Percentiles rank a stretch among this genome's conserved stretches.
Evolutionary conservation across 2,888 invertebrate species (phyloP).

Genomic region (Sarcophaga caerulescens): DNA sequence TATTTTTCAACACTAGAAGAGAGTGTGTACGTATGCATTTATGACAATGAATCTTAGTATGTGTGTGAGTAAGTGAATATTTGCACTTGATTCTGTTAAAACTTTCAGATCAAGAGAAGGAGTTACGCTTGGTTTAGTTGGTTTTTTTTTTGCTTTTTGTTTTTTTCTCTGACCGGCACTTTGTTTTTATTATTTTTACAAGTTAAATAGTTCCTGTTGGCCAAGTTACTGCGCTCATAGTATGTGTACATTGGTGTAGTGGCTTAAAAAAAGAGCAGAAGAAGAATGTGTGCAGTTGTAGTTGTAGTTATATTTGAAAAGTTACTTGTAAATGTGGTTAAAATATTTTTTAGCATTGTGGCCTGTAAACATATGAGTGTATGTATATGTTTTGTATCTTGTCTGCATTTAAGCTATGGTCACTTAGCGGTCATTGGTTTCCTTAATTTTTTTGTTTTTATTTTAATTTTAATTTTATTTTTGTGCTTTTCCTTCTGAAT

Average conservation of each 20-base stretch:
- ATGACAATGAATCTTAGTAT: neutral
- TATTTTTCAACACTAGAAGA: slow-evolving; percentile 51
- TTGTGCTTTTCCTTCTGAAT: neutral
- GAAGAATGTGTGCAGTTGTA: neutral
- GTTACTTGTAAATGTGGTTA: neutral
- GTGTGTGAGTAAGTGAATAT: slow-evolving; percentile 18
- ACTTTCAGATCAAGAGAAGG: slow-evolving; percentile 52
- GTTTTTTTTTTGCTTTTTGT: too few species aligned
- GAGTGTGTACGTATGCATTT: neutral
- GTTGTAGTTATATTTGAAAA: neutral
- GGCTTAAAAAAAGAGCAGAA: neutral
- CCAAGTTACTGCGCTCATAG: neutral
- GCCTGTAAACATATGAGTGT: neutral
- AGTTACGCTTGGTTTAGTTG: slow-evolving; percentile 1
- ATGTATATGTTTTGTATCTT: slow-evolving; percentile 14
- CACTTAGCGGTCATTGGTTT: slow-evolving; percentile 71
- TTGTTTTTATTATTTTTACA: slow-evolving; percentile 40
- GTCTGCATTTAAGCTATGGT: slow-evolving; percentile 70
- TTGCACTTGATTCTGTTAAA: slow-evolving; percentile 48
- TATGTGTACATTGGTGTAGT: neutral
- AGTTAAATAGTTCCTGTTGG: slow-evolving; percentile 54
- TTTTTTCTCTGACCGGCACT: neutral
- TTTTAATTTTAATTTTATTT: neutral
- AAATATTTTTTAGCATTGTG: neutral
- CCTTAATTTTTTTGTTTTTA: slow-evolving; percentile 17